Evolutionary conservation across 2,888 invertebrate species (phyloP), one percentile per base, ranked within the genome.

Genomic region (Andricus quercusramuli): DNA sequence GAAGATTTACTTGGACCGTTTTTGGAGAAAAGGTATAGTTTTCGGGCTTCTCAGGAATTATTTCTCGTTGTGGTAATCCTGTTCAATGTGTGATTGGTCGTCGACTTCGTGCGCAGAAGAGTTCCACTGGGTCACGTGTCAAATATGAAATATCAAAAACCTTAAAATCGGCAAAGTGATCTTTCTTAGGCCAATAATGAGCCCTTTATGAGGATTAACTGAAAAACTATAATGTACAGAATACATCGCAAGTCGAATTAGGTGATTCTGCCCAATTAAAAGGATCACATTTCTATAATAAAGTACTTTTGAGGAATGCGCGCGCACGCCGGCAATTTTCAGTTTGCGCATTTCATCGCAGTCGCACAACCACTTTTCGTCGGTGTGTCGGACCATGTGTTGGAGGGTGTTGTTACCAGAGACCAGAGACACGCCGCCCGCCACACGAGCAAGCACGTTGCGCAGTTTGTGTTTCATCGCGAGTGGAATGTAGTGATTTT

Each of bases 81-180:
- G 1, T 37, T 37, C 37, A 37, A 37, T 37, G 37, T 37, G 37
- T 8, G 37, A 8, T 37, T 47, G 47, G 15, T 17, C 4, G 15
- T 47, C 15, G 8, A 20, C 5, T 51, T 9, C 11, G 65, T 65
- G 65, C 65, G 65, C 65, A 25, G 29, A 9, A 29, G 29, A 20
- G 6, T 32, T 29, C 65, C 2, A 37, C 2, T 29, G 65, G 17
- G 65, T 65, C 70, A 70, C 70, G 70, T 70, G 70, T 29, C 15
- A 17, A 68, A 70, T 70, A 70, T 51, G 51, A 70, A 70, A 70
- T 65, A 32, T 11, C 32, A 32, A 4, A 32, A 29, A 9, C 20
- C 13, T 4, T 37, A 32, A 17, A 65, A 37, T 65, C 9, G 20
- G 11, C 20, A 32, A 65, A 29, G 29, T 29, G 5, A 32, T 29